phyloP scores from a whole-genome alignment of 2,113 vertebrate species.

The Genyomyrus donnyi region DNA sequence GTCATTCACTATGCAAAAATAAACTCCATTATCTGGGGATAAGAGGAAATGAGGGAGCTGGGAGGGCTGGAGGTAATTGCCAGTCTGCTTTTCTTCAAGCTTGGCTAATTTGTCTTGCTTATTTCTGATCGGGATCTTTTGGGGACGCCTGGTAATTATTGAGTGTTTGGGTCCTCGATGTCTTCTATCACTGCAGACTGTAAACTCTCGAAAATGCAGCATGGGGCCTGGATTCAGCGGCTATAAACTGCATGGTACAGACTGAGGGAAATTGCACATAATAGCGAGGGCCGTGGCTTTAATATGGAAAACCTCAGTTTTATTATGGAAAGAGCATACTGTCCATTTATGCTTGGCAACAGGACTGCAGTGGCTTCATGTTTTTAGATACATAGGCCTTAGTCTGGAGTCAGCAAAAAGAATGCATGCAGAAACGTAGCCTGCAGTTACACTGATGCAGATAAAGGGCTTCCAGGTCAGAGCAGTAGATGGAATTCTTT shows the following conservation, averaged over 20 bases:
- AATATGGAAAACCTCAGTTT: not conserved
- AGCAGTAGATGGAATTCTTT: not conserved
- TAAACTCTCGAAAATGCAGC: not conserved
- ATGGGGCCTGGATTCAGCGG: not conserved
- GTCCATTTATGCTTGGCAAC: not conserved
- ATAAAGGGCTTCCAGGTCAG: not conserved
- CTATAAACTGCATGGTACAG: not conserved
- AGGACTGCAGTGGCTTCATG: not conserved
- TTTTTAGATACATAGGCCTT: not conserved
- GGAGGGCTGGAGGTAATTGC: not conserved
- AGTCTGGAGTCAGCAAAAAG: not conserved
- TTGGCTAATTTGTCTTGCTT: not conserved
- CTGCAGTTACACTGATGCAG: not conserved
- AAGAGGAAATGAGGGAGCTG: not conserved
- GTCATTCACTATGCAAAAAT: not conserved
- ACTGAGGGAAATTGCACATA: not conserved
- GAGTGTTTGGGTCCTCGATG: not conserved
- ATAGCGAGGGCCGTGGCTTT: not conserved
- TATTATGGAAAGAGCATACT: slow-evolving; percentile 2
- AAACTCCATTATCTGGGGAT: not conserved
- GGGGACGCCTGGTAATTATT: not conserved
- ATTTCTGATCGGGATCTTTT: not conserved
- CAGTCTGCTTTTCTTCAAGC: not conserved
- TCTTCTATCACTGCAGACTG: not conserved
- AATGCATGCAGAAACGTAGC: not conserved